Percentiles rank a stretch among this genome's conserved stretches.
These are phyloP conservation scores for Teinopalpus imperialis DNA, from an alignment of 2,888 invertebrate species.

Conservation along the genomic window DNA sequence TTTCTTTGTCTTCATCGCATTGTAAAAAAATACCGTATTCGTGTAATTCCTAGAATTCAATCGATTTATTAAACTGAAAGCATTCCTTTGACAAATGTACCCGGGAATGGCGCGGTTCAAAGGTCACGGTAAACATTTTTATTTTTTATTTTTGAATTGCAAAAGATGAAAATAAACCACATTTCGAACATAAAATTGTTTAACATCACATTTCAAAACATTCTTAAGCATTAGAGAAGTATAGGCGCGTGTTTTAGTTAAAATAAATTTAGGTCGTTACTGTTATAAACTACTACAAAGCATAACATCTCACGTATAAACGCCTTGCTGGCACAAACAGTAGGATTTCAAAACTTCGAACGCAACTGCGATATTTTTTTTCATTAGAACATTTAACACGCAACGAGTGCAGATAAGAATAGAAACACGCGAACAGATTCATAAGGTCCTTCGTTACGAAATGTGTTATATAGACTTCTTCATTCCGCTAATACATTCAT, in stretches of 20 bases:
- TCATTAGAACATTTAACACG: constrained; percentile 10
- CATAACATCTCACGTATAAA: background rate
- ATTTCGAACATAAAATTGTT: too few relatives aligned
- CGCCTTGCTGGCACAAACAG: background rate
- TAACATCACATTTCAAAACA: too few relatives aligned
- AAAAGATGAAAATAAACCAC: too few relatives aligned
- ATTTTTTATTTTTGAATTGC: constrained; percentile 1
- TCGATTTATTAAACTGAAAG: constrained; percentile 45
- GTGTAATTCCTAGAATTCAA: constrained; percentile 38
- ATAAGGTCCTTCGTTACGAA: constrained; percentile 6
- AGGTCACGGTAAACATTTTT: constrained; percentile 20
- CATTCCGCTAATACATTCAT: too few relatives aligned
- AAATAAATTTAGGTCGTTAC: too few relatives aligned
- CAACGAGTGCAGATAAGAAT: constrained; percentile 14
- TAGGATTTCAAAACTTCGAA: constrained; percentile 2
- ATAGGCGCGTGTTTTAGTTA: too few relatives aligned
- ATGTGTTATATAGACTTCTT: too few relatives aligned
- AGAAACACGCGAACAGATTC: constrained; percentile 18
- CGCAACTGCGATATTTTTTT: constrained; percentile 5
- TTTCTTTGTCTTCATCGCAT: background rate
- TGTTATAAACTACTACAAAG: too few relatives aligned
- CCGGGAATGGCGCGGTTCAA: constrained; percentile 15
- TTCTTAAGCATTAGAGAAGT: too few relatives aligned
- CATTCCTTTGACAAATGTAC: constrained; percentile 38
- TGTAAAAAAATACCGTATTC: constrained; percentile 24